phyloP scores from a whole-genome alignment of 1,140 invertebrate genomes.

The Neodiprion lecontei region DNA sequence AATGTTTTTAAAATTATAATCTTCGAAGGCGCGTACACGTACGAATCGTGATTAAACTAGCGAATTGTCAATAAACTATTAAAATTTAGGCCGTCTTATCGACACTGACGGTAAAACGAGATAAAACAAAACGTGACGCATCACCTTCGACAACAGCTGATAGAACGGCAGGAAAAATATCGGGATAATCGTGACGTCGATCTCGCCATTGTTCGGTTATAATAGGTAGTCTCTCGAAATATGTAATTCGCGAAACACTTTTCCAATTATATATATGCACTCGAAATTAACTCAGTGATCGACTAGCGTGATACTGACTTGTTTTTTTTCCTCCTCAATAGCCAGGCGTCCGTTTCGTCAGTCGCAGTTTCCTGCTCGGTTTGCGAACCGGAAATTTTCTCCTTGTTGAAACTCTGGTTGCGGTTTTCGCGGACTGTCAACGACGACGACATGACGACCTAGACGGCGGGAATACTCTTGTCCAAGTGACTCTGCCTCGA shows the following conservation, averaged over 20 bases:
- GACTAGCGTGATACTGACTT: background rate
- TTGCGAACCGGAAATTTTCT: background rate
- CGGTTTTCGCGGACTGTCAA: background rate
- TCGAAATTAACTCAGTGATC: background rate
- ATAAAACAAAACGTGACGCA: background rate
- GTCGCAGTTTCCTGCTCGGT: background rate
- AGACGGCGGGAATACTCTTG: background rate
- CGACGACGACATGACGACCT: background rate
- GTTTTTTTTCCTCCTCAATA: background rate
- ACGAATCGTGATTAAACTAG: too few species aligned
- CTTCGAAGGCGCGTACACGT: too few species aligned
- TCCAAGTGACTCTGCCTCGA: background rate
- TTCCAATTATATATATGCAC: background rate
- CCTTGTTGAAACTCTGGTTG: background rate
- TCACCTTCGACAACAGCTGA: constrained; percentile 1
- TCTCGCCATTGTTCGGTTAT: background rate
- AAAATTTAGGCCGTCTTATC: too few species aligned
- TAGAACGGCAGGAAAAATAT: background rate
- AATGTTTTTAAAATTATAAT: too few species aligned
- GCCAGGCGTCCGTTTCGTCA: background rate
- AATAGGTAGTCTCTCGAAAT: too few species aligned
- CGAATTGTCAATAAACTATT: too few species aligned
- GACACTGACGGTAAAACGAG: too few species aligned
- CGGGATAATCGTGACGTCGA: background rate
- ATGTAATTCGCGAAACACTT: background rate